Evolutionary conservation across 2,797 vertebrate genomes (phyloP).

Genomic region (Bucorvus abyssinicus): DNA sequence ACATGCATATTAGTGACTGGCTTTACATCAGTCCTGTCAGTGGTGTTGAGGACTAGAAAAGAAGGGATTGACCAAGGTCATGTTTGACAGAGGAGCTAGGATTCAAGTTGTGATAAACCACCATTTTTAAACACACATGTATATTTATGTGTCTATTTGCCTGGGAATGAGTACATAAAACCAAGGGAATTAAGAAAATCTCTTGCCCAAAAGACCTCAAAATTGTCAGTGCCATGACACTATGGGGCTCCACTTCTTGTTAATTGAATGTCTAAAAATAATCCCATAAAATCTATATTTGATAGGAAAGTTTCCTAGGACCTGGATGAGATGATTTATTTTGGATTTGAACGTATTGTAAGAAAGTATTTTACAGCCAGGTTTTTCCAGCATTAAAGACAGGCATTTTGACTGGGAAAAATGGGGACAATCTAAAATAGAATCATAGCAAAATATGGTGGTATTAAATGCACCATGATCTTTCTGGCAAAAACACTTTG

Average conservation of each 20-base stretch:
- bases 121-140: neutral
- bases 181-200: neutral
- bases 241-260: neutral
- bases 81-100: neutral
- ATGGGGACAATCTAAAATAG: neutral
- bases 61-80: neutral
- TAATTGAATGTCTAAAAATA: neutral
- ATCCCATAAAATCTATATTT: neutral
- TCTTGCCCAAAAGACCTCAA: neutral
- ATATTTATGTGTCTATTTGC: accelerated
- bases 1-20: neutral
- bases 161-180: neutral
- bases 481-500: neutral
- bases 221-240: neutral
- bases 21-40: neutral
- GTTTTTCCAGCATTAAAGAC: neutral
- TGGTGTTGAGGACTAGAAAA: neutral
- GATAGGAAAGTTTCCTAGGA: neutral
- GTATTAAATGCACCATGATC: neutral
- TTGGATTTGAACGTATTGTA: neutral
- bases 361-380: neutral
- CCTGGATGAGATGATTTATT: neutral
- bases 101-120: neutral
- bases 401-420: neutral
- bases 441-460: neutral